Percentiles rank a stretch among this genome's conserved stretches.
Evolutionary conservation across 2,113 vertebrate genomes (phyloP).

Genomic region (Lamprotornis superbus): DNA sequence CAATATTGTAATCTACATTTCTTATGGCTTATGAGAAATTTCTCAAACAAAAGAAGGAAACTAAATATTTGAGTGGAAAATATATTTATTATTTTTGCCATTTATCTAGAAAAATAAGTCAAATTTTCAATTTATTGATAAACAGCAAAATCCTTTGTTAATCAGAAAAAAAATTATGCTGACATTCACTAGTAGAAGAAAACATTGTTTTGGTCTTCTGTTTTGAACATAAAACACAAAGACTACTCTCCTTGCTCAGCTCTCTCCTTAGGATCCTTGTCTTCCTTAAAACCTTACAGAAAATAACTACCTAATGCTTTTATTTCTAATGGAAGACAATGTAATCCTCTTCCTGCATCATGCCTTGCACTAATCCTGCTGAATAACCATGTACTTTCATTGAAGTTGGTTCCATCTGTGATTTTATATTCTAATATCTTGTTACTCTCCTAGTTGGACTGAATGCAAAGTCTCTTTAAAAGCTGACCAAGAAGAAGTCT

Average conservation of each 20-base stretch:
- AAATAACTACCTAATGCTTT: background rate
- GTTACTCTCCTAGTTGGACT: background rate
- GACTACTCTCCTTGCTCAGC: background rate
- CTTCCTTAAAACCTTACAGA: background rate
- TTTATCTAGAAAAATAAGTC: background rate
- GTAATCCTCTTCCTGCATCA: background rate
- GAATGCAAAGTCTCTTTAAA: background rate
- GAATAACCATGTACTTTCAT: background rate
- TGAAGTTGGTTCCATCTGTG: background rate
- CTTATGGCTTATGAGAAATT: background rate
- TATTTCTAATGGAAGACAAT: background rate
- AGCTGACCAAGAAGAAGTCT: background rate
- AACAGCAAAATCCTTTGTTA: background rate
- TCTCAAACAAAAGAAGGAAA: background rate
- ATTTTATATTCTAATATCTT: background rate
- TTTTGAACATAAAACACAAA: background rate
- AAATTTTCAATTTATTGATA: background rate
- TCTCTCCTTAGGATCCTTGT: background rate
- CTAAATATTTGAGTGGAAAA: background rate
- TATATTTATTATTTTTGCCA: background rate
- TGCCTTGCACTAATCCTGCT: background rate
- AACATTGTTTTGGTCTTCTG: background rate
- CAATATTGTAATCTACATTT: background rate
- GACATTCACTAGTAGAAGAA: background rate
- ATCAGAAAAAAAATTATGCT: background rate